Conservation (phyloP, 2,888 invertebrate genomes). For the Proisotoma minuta region DNA sequence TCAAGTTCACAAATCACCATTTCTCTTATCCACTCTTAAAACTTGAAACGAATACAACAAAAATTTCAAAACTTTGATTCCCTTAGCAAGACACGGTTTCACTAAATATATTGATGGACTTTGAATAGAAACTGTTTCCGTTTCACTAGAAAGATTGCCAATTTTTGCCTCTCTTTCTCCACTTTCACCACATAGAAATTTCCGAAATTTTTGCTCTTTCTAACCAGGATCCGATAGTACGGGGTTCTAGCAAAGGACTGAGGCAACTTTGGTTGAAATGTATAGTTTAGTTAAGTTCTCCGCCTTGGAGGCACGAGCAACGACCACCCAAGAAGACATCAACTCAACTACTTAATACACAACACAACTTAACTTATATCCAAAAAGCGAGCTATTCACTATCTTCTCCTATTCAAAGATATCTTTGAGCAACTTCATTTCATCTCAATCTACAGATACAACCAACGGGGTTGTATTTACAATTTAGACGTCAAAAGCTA, state of each 20-base stretch:
- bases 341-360: slow-evolving; percentile 25
- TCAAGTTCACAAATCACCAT: slow-evolving; percentile 5
- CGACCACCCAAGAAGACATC: slow-evolving; percentile 48
- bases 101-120: no score
- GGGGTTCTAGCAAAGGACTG: background rate
- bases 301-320: slow-evolving; percentile 48
- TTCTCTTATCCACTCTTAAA: background rate
- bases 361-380: slow-evolving; percentile 36
- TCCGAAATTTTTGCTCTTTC: no score
- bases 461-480: no score
- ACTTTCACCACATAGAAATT: no score
- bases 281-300: slow-evolving; percentile 33
- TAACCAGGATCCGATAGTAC: slow-evolving; percentile 1
- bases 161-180: no score
- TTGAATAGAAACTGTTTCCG: no score
- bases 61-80: background rate
- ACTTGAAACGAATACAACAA: background rate
- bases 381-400: no score
- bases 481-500: no score
- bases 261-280: background rate
- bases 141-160: no score
- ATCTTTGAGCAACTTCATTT: no score
- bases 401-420: no score
- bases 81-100: background rate
- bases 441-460: no score